Conservation (phyloP, 2,797 vertebrate genomes). For the Orestias chungarensis region DNA sequence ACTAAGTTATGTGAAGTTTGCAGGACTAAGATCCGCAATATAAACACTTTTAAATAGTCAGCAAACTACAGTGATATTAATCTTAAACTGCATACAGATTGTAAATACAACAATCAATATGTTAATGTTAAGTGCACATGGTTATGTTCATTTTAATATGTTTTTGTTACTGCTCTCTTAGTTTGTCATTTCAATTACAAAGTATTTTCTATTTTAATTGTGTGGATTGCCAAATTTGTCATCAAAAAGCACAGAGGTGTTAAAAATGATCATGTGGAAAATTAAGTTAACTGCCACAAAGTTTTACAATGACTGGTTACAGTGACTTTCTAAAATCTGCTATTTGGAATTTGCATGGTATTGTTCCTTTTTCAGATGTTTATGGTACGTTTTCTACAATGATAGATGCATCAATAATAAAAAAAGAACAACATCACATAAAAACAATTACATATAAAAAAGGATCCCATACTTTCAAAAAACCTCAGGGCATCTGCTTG, state of each 20-base stretch:
- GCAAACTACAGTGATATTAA: neutral
- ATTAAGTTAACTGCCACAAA: neutral
- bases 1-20: conserved; percentile 16
- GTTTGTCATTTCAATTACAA: conserved; percentile 27
- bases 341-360: conserved; percentile 3
- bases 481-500: conserved; percentile 3
- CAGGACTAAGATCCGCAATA: conserved; percentile 11
- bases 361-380: conserved; percentile 10
- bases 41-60: neutral
- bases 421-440: neutral
- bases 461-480: conserved; percentile 21
- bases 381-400: conserved; percentile 8
- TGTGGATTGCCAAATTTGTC: conserved; percentile 6
- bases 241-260: conserved; percentile 1
- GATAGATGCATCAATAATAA: conserved; percentile 1
- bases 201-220: conserved; percentile 2
- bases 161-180: conserved; percentile 6
- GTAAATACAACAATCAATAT: neutral
- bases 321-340: conserved; percentile 10
- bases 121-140: neutral
- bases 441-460: conserved; percentile 11
- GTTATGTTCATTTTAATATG: neutral
- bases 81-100: neutral
- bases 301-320: neutral
- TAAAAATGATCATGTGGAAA: neutral